phyloP scores from a whole-genome alignment of 37 sponge, comb jelly and placozoan genomes.

The Aphrocallistes beatrix region DNA sequence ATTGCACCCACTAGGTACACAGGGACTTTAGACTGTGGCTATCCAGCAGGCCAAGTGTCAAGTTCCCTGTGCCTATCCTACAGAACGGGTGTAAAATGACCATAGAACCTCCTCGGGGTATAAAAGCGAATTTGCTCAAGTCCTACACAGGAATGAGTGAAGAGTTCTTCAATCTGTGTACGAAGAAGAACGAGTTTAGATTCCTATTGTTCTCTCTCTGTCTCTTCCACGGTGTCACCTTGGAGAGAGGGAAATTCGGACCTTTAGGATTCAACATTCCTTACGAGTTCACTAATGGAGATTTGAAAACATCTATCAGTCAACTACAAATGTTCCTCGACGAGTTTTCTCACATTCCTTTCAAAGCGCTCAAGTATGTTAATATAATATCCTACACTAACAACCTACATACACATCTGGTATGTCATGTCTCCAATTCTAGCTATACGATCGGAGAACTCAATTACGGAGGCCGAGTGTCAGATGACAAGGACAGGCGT shows the following conservation, averaged over 20 bases:
- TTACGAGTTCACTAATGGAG: conserved; percentile 46
- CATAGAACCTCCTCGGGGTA: conserved; percentile 40
- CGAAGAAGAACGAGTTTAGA: not conserved
- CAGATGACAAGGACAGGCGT: conserved; percentile 34
- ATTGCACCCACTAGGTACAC: not conserved
- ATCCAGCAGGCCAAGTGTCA: conserved; percentile 33
- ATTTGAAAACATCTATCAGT: conserved; percentile 34
- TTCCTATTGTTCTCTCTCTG: conserved; percentile 23
- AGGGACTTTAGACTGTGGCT: conserved; percentile 43
- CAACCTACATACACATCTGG: conserved; percentile 22
- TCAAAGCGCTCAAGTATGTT: not conserved
- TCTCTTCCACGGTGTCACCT: conserved; percentile 42
- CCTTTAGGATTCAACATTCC: conserved; percentile 47
- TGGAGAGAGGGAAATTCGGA: conserved; percentile 38
- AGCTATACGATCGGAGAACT: conserved; percentile 33
- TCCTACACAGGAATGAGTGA: conserved; percentile 27
- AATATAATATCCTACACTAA: not conserved
- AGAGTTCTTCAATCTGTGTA: conserved; percentile 9
- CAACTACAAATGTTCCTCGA: conserved; percentile 29
- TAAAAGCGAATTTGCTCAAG: conserved; percentile 32
- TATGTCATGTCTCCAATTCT: conserved; percentile 23
- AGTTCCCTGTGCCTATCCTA: conserved; percentile 42
- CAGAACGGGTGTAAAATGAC: conserved; percentile 47
- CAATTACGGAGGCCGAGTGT: conserved; percentile 46
- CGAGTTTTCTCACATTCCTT: not conserved